phyloP scores from a whole-genome alignment of 2,888 invertebrate species.

The Meteorus cinctellus region DNA sequence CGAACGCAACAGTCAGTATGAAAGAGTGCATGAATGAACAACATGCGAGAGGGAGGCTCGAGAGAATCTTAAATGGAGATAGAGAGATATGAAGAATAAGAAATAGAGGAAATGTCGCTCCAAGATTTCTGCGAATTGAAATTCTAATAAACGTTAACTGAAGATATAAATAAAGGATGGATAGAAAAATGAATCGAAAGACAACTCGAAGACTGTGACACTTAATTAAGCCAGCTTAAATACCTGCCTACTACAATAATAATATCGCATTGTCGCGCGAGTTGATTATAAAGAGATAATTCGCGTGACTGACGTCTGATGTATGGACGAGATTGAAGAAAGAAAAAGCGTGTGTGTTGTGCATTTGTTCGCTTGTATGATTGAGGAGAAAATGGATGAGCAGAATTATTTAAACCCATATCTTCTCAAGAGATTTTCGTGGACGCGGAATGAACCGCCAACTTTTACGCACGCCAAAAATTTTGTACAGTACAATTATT shows the following conservation, averaged over 20 bases:
- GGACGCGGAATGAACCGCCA: background rate
- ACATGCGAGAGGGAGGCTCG: background rate
- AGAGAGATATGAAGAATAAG: background rate
- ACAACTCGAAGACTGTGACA: slow-evolving; percentile 68
- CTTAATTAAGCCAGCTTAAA: slow-evolving; percentile 71
- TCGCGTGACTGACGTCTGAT: slow-evolving; percentile 22
- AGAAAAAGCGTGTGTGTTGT: background rate
- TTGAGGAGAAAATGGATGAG: background rate
- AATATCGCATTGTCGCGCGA: slow-evolving; percentile 36
- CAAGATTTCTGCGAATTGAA: slow-evolving; percentile 12
- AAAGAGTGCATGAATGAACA: slow-evolving; percentile 11
- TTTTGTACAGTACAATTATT: slow-evolving; percentile 37
- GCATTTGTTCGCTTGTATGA: background rate
- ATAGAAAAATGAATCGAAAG: slow-evolving; percentile 51
- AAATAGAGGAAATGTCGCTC: background rate
- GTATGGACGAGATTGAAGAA: slow-evolving; percentile 23
- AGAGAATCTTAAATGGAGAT: background rate
- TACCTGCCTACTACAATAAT: slow-evolving; percentile 68
- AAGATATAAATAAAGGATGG: slow-evolving; percentile 48
- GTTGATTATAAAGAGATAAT: slow-evolving; percentile 17
- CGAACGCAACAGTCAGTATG: slow-evolving; percentile 12
- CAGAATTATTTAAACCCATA: slow-evolving; percentile 25
- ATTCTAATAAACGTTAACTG: background rate
- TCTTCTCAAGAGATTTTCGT: slow-evolving; percentile 37
- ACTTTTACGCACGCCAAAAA: background rate